Conservation (phyloP, 2,888 invertebrate species). For the Syrista parreyssii region DNA sequence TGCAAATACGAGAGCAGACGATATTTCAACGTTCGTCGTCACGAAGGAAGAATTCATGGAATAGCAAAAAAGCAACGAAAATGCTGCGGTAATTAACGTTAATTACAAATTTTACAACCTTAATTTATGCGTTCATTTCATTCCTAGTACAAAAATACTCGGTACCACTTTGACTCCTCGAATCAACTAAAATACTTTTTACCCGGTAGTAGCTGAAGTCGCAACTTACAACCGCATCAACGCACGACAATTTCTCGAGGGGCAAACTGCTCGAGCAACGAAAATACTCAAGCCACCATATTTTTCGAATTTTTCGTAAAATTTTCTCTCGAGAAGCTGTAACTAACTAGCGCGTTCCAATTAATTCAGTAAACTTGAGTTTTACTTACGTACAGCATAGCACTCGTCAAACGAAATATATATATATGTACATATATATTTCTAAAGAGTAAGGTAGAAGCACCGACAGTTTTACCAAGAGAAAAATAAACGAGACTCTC, state of each 20-base stretch:
- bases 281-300: background rate
- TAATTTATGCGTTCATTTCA: background rate
- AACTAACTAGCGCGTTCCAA: background rate
- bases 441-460: background rate
- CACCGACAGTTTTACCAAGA: background rate
- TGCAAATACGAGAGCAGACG: slow-evolving; percentile 42
- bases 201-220: background rate
- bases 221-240: background rate
- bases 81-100: slow-evolving; percentile 43
- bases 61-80: background rate
- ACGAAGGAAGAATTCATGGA: slow-evolving; percentile 45
- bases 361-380: background rate
- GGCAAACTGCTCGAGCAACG: background rate
- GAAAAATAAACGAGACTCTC: background rate
- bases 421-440: background rate
- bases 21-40: slow-evolving; percentile 42
- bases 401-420: background rate
- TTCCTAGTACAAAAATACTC: background rate
- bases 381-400: background rate
- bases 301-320: background rate
- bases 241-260: background rate
- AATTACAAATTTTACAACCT: background rate
- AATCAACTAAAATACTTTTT: background rate
- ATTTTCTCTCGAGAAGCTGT: background rate
- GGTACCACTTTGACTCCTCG: background rate